Percentiles rank a stretch among this genome's conserved stretches.
Evolutionary conservation across 2,888 invertebrate species (phyloP).

Genomic region (Ormyrus pomaceus): DNA sequence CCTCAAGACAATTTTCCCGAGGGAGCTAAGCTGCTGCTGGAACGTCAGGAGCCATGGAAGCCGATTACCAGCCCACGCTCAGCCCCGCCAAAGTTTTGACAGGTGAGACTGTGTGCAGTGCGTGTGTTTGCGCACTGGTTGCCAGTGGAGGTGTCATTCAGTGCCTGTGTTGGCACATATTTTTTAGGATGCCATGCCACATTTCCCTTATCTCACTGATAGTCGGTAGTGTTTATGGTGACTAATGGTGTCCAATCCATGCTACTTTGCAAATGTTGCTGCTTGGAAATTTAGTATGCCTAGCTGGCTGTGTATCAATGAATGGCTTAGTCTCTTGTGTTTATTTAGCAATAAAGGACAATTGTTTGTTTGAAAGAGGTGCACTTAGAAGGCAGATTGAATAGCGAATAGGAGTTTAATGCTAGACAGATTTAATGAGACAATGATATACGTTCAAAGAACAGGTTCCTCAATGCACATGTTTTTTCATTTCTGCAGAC

Average conservation of each 20-base stretch:
- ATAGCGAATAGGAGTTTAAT: slow-evolving; percentile 19
- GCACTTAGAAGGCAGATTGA: slow-evolving; percentile 4
- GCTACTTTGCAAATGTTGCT: too few species aligned
- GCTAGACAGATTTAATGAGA: background rate
- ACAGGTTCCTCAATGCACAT: too few species aligned
- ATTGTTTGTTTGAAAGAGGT: slow-evolving; percentile 47
- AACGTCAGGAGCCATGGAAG: slow-evolving; percentile 69
- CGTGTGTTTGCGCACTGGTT: background rate
- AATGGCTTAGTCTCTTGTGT: background rate
- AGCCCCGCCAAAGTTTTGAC: slow-evolving; percentile 74
- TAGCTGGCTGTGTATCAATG: background rate
- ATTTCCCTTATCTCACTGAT: too few species aligned
- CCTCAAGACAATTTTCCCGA: background rate
- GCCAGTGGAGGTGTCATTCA: too few species aligned
- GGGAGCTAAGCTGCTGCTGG: background rate
- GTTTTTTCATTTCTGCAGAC: too few species aligned
- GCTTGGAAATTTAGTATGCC: too few species aligned
- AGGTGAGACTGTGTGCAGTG: slow-evolving; percentile 65
- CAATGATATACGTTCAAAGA: too few species aligned
- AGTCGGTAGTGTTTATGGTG: background rate
- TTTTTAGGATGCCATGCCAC: too few species aligned
- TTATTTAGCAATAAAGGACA: slow-evolving; percentile 17
- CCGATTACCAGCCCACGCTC: slow-evolving; percentile 73
- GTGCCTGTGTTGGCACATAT: too few species aligned
- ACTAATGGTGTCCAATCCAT: too few species aligned